Conservation (phyloP, 2,888 invertebrate genomes). For the Vandiemenella viatica region DNA sequence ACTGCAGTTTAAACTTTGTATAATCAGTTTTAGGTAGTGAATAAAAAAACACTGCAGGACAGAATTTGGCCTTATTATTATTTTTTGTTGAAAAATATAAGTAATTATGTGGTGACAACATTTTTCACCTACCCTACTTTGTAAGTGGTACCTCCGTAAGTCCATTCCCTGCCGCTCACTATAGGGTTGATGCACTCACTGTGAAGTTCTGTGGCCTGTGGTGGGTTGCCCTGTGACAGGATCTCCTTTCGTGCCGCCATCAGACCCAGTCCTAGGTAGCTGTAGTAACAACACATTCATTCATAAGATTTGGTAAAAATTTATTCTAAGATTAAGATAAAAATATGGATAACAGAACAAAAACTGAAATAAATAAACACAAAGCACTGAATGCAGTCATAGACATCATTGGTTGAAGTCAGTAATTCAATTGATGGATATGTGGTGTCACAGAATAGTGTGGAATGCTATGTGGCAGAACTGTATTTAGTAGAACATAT, state of each 20-base stretch:
- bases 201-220: conserved; percentile 32
- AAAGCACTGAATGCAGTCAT: no score
- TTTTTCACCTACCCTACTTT: conserved; percentile 38
- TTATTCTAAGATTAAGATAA: background rate
- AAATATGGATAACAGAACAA: background rate
- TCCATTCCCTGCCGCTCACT: conserved; percentile 49
- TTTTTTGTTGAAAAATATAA: background rate
- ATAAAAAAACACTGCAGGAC: no score
- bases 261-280: conserved; percentile 81
- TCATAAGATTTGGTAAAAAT: background rate
- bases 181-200: conserved; percentile 72
- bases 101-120: no score
- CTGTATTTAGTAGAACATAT: no score
- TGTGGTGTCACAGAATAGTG: no score
- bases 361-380: background rate
- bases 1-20: no score
- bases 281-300: conserved; percentile 31
- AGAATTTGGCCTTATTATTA: no score
- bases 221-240: conserved; percentile 39
- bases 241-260: conserved; percentile 79
- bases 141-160: conserved; percentile 59
- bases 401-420: no score
- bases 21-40: no score
- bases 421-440: no score
- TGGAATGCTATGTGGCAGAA: no score